phyloP scores from a whole-genome alignment of 2,113 vertebrate species.

The Gadus macrocephalus region DNA sequence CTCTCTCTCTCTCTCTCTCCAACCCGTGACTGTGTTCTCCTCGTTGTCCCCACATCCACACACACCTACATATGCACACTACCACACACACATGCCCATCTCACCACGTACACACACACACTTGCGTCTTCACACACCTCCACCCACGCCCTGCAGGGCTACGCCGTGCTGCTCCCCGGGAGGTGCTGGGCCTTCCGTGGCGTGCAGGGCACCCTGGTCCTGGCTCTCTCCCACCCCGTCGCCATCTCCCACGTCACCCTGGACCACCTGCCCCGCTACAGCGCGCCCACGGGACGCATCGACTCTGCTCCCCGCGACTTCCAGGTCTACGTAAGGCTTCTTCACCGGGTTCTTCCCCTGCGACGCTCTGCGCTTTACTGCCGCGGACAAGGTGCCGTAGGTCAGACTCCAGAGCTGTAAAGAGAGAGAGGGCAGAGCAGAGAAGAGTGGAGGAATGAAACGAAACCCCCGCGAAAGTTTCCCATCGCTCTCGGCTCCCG shows the following conservation, averaged over 20 bases:
- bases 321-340: constrained; percentile 82
- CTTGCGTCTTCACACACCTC: too few relatives aligned
- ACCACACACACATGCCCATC: not conserved
- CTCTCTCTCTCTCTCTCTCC: not conserved
- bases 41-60: too few relatives aligned
- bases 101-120: too few relatives aligned
- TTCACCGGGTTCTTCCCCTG: too few relatives aligned
- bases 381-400: too few relatives aligned
- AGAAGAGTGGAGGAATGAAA: too few relatives aligned
- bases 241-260: constrained; percentile 81
- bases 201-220: constrained; percentile 78
- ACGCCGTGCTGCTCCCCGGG: constrained; percentile 70
- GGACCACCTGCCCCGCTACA: constrained; percentile 85
- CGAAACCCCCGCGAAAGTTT: too few relatives aligned
- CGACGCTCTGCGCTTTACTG: too few relatives aligned
- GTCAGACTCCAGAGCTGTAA: too few relatives aligned
- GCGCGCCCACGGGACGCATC: constrained; percentile 82
- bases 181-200: constrained; percentile 87
- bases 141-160: not conserved
- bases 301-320: constrained; percentile 90
- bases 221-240: constrained; percentile 81
- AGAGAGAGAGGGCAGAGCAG: too few relatives aligned
- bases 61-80: not conserved
- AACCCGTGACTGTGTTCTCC: too few relatives aligned
- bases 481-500: too few relatives aligned